Conservation (phyloP, 2,113 vertebrate species). For the Salvator merianae region DNA sequence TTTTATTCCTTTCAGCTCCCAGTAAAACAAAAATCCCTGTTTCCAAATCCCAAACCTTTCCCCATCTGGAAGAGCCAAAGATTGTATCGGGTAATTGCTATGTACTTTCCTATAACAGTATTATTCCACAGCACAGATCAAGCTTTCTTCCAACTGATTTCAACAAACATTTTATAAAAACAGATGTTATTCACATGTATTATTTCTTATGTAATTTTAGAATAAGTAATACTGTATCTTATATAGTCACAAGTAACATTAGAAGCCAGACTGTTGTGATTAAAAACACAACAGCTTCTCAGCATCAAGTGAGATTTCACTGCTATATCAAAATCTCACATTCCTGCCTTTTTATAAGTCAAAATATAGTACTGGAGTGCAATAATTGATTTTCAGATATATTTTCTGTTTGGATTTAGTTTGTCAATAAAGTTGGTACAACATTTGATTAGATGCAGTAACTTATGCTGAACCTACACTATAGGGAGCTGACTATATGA, state of each 20-base stretch:
- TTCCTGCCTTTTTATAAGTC: neutral
- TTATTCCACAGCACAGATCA: slow-evolving; percentile 25
- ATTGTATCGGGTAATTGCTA: slow-evolving; percentile 46
- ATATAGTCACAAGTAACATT: neutral
- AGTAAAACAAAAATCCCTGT: slow-evolving; percentile 53
- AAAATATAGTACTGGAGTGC: neutral
- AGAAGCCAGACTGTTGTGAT: neutral
- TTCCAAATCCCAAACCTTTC: slow-evolving; percentile 55
- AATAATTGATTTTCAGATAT: neutral
- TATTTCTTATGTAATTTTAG: slow-evolving; percentile 2
- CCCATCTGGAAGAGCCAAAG: slow-evolving; percentile 41
- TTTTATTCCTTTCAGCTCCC: slow-evolving; percentile 55
- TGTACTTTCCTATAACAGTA: slow-evolving; percentile 14
- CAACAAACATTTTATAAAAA: slow-evolving; percentile 9
- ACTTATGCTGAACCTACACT: too few relatives aligned
- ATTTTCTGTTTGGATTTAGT: neutral
- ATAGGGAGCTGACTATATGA: too few relatives aligned
- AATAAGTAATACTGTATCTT: neutral
- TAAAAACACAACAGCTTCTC: neutral
- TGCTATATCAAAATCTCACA: neutral
- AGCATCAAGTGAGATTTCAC: neutral
- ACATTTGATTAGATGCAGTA: too few relatives aligned
- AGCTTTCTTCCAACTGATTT: slow-evolving; percentile 27
- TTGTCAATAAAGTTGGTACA: neutral
- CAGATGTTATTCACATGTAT: slow-evolving; percentile 6